Conservation (phyloP, 2,888 invertebrate genomes). For the Chydorus sphaericus region DNA sequence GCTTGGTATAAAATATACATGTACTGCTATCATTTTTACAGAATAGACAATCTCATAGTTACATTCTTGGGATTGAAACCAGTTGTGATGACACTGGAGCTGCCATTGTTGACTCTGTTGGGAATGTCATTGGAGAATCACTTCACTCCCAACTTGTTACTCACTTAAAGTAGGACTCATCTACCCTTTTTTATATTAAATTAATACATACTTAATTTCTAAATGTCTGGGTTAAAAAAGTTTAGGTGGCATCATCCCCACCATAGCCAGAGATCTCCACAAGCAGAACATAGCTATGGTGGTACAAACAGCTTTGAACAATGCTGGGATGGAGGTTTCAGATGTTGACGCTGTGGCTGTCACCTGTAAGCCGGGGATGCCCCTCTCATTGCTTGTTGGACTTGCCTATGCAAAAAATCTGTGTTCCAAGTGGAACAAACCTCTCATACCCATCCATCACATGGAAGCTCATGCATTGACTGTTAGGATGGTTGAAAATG, state of each 20-base stretch:
- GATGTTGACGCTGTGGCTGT: constrained; percentile 77
- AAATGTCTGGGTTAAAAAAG: constrained; percentile 29
- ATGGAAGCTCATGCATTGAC: constrained; percentile 98
- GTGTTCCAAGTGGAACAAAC: constrained; percentile 48
- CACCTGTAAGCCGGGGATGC: constrained; percentile 78
- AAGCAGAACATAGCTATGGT: constrained; percentile 56
- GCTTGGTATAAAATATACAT: too few species aligned
- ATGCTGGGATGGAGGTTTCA: constrained; percentile 41
- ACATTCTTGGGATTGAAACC: constrained; percentile 81
- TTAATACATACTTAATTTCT: not conserved
- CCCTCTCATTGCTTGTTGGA: constrained; percentile 63
- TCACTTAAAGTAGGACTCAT: constrained; percentile 46
- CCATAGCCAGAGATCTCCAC: constrained; percentile 69
- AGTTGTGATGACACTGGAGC: constrained; percentile 96
- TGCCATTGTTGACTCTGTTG: constrained; percentile 60
- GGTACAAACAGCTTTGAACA: constrained; percentile 48
- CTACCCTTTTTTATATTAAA: not conserved
- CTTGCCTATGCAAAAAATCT: constrained; percentile 65
- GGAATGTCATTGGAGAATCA: constrained; percentile 61
- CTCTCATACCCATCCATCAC: constrained; percentile 90
- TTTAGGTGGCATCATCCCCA: constrained; percentile 79
- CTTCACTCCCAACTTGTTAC: constrained; percentile 61
- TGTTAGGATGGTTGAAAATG: constrained; percentile 53
- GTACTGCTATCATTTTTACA: too few species aligned
- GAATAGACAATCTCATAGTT: too few species aligned